These are phyloP conservation scores for Corvus moneduloides DNA, from an alignment of 2,113 vertebrate genomes.

Conservation along the genomic window DNA sequence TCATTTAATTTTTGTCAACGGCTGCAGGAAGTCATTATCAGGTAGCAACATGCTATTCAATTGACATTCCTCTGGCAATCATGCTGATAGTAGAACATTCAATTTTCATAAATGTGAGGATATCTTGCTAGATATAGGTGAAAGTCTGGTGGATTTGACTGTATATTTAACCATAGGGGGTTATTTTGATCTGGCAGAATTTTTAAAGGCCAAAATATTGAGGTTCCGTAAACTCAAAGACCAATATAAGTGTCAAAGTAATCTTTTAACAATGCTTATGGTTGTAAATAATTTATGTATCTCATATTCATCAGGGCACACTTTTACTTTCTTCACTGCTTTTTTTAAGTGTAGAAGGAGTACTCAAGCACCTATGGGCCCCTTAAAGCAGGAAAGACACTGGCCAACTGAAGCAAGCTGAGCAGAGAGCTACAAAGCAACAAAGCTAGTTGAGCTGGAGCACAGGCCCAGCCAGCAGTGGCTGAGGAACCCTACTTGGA, in stretches of 20 bases:
- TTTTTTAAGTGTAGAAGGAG: neutral
- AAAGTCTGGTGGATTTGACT: neutral
- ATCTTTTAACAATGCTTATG: neutral
- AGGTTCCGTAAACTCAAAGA: rapidly evolving
- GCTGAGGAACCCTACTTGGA: neutral
- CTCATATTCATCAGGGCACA: neutral
- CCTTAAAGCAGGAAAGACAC: neutral
- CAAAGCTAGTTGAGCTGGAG: neutral
- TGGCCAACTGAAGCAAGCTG: neutral
- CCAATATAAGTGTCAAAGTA: neutral
- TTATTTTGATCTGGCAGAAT: neutral
- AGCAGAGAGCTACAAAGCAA: neutral
- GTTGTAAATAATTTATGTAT: neutral
- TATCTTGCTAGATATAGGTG: neutral
- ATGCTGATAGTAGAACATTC: neutral
- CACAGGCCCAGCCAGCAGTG: neutral
- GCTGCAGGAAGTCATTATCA: neutral
- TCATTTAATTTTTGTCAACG: neutral
- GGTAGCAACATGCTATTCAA: neutral
- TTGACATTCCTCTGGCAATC: neutral
- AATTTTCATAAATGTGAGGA: neutral
- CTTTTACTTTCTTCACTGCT: neutral
- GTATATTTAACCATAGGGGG: neutral
- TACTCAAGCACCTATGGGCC: neutral
- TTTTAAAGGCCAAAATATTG: neutral